phyloP scores from a whole-genome alignment of 1,140 invertebrate species.

The Monomorium pharaonis region DNA sequence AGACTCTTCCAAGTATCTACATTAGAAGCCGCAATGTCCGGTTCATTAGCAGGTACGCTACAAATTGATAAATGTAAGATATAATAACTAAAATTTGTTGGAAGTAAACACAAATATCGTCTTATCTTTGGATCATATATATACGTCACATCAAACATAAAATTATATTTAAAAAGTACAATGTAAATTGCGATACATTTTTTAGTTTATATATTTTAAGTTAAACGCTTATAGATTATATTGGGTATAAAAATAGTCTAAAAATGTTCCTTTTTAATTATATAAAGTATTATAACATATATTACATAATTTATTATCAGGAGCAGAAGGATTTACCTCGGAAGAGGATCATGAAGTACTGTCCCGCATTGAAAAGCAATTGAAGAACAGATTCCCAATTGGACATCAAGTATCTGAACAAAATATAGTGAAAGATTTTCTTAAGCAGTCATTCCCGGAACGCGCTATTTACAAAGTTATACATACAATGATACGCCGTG shows the following conservation, averaged over 20 bases:
- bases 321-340: slow-evolving; percentile 98
- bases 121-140: background rate
- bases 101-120: background rate
- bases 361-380: slow-evolving; percentile 95
- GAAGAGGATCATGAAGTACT: slow-evolving; percentile 97
- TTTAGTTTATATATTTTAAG: background rate
- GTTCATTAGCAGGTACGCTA: slow-evolving; percentile 92
- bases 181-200: background rate
- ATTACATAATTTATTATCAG: slow-evolving; percentile 84
- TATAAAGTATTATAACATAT: slow-evolving; percentile 10
- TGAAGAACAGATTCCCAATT: slow-evolving; percentile 97
- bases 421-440: slow-evolving; percentile 97
- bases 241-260: background rate
- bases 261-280: background rate
- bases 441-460: slow-evolving; percentile 97
- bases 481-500: slow-evolving; percentile 96
- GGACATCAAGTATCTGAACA: slow-evolving; percentile 98
- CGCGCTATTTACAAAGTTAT: slow-evolving; percentile 95
- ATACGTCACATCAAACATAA: background rate
- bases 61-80: slow-evolving; percentile 43
- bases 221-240: background rate
- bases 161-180: background rate
- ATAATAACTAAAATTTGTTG: background rate
- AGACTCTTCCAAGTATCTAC: slow-evolving; percentile 99
- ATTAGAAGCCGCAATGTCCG: slow-evolving; percentile 96